Conservation (phyloP, 2,888 invertebrate genomes). For the Tortrix viridana region DNA sequence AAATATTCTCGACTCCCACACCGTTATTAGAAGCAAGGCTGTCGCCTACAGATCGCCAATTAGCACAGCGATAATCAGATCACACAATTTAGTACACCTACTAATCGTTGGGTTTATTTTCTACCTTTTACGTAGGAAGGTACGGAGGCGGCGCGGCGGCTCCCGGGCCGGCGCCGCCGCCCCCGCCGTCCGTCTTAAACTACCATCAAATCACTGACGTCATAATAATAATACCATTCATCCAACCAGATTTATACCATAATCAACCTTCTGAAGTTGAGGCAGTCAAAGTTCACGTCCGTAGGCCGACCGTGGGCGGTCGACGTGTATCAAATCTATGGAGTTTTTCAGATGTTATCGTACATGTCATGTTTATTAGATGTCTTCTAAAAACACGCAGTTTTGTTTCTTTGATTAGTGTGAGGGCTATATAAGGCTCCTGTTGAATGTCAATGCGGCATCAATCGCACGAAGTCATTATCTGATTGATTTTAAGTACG, state of each 20-base stretch:
- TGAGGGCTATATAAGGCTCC: constrained; percentile 17
- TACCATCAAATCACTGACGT: constrained; percentile 40
- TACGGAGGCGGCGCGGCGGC: constrained; percentile 18
- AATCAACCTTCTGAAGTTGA: constrained; percentile 47
- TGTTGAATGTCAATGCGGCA: constrained; percentile 24
- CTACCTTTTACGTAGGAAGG: constrained; percentile 20
- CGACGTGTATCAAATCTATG: constrained; percentile 22
- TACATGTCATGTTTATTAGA: constrained; percentile 13
- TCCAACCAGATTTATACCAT: constrained; percentile 50
- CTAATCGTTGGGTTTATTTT: constrained; percentile 30
- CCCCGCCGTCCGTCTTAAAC: constrained; percentile 39
- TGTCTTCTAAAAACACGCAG: constrained; percentile 28
- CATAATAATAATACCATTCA: constrained; percentile 44
- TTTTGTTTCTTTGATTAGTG: constrained; percentile 28
- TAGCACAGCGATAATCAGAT: constrained; percentile 51
- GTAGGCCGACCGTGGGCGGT: constrained; percentile 51
- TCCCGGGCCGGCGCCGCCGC: constrained; percentile 43
- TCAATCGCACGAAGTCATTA: constrained; percentile 30
- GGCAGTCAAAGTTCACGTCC: constrained; percentile 47
- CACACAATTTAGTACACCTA: constrained; percentile 38
- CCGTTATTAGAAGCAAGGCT: constrained; percentile 48
- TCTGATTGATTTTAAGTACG: constrained; percentile 34
- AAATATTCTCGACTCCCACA: constrained; percentile 46
- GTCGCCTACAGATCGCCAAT: constrained; percentile 53
- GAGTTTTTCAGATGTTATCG: constrained; percentile 28